A percentile compares a stretch with the other conserved stretches of the same genome.
Evolutionary conservation across 2,113 vertebrate species (phyloP).

Genomic region (Tupaia chinensis): DNA sequence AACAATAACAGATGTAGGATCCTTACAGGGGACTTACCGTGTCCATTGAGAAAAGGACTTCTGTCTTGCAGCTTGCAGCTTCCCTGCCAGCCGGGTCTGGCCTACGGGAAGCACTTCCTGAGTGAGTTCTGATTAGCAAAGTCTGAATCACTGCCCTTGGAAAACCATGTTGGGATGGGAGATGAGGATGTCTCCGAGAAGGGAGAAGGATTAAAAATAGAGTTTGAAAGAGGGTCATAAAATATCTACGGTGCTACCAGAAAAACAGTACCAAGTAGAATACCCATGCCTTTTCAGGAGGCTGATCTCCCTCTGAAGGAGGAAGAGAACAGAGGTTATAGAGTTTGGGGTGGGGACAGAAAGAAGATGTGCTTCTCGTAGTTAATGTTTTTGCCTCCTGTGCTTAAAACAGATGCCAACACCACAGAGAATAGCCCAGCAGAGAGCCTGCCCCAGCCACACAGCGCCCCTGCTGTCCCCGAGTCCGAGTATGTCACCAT

Average conservation of each 20-base stretch:
- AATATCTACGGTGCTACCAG: fast-evolving
- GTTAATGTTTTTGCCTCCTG: neutral
- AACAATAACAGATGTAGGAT: neutral
- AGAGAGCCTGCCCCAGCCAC: fast-evolving
- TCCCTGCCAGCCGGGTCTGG: neutral
- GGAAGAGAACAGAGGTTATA: neutral
- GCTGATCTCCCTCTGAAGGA: neutral
- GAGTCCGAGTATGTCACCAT: fast-evolving
- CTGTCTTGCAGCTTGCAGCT: neutral
- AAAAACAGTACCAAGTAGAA: neutral
- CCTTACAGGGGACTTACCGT: neutral
- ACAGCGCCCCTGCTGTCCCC: fast-evolving
- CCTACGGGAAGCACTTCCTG: neutral
- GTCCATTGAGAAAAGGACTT: neutral
- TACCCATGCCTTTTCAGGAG: neutral
- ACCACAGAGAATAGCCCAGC: neutral
- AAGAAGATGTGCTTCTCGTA: neutral
- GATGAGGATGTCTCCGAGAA: neutral
- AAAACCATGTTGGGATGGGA: neutral
- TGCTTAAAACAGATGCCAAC: constrained; percentile 45
- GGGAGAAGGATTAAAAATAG: neutral
- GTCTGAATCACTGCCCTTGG: neutral
- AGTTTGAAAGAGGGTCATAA: neutral
- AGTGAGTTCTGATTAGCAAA: neutral
- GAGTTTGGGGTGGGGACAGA: neutral